Percentiles rank a stretch among this genome's conserved stretches.
Evolutionary conservation across 2,113 vertebrate species (phyloP).

Genomic region (Thinocorus orbignyianus): DNA sequence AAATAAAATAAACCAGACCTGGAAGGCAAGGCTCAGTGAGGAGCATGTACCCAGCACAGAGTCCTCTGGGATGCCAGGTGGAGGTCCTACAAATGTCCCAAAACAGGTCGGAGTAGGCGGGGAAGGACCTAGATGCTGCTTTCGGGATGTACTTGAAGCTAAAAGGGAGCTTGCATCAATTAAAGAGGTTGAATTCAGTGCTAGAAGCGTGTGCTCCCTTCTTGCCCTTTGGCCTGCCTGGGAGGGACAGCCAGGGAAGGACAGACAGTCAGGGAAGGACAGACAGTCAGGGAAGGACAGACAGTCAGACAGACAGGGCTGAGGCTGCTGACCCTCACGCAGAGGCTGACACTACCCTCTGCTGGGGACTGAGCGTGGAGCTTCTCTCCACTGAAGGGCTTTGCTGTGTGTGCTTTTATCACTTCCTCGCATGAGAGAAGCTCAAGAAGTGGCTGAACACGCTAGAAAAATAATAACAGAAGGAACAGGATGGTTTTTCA

Average conservation of each 20-base stretch:
- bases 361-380: background rate
- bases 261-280: background rate
- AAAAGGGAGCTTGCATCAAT: background rate
- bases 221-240: background rate
- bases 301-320: background rate
- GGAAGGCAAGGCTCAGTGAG: background rate
- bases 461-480: accelerated
- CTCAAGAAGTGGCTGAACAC: background rate
- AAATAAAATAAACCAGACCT: background rate
- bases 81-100: accelerated
- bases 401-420: accelerated
- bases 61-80: accelerated
- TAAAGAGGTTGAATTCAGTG: background rate
- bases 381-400: accelerated
- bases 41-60: accelerated
- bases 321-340: background rate
- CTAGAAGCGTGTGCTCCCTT: background rate
- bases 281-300: background rate
- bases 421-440: background rate
- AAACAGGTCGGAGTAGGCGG: accelerated
- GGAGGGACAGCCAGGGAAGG: background rate
- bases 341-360: constrained; percentile 58
- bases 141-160: background rate
- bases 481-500: accelerated
- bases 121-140: background rate